Evolutionary conservation across 2,113 vertebrate species (phyloP), one percentile per base, ranked within the genome.

Genomic region (Pedionomus torquatus): DNA sequence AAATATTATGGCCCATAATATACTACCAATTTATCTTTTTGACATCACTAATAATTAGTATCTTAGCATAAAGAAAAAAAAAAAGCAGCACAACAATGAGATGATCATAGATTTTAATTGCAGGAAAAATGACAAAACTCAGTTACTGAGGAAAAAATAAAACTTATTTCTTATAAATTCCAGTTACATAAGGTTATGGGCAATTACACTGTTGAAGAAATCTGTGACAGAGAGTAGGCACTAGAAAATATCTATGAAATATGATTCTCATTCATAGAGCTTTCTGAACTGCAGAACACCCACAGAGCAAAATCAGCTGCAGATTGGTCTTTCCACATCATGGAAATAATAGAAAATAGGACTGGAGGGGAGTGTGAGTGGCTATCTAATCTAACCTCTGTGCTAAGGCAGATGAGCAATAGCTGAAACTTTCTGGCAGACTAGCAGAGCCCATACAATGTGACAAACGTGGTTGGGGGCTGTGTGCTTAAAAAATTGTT

Each of bases 271-370:
- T 96, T 94, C 96, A 96, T 44, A 88, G 91, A 92, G 83, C 82
- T 85, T 89, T 95, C 65, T 72, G 49, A 95, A 79, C 89, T 86
- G 51, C 70, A 83, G 94, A 83, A 95, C 89, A 94, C 91, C 83
- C 87, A 95, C 92, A 65, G 91, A 95, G 87, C 43, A 94, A 97
- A 96, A 95, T 95, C 85, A 95, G 70, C 83, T 83, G 77, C 78
- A 84, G 90, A 95, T 84, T 82, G 90, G 83, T 92, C 89, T 84
- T 92, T 92, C 77, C 76, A 15, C 72, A 85, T 84, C 31, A 72
- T 15, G 31, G 81, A 89, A 95, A 93, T 91, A 93, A 96, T 48
- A 95, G 95, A 96, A 94, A 97, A 96, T 91, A 75, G 48, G 81
- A 65, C 81, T 85, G 39, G 65, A 89, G 57, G 20, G 43, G 86